phyloP scores from a whole-genome alignment of 1,140 invertebrate genomes.

The Steinernema feltiae region DNA sequence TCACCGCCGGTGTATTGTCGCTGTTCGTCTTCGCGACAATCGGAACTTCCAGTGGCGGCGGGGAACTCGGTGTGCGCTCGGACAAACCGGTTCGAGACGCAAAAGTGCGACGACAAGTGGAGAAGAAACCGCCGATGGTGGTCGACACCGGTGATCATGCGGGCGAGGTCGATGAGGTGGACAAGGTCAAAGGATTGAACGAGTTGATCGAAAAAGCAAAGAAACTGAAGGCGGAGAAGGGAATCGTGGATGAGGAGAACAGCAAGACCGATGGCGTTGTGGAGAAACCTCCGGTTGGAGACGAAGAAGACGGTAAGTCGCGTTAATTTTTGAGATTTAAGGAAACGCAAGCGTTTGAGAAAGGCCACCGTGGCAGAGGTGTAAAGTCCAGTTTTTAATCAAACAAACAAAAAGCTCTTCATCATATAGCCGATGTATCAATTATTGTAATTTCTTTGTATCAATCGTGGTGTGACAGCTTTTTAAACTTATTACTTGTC shows the following conservation, averaged over 20 bases:
- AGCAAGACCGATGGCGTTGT: neutral
- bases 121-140: neutral
- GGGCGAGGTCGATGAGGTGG: neutral
- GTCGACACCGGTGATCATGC: constrained; percentile 1
- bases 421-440: too few species aligned
- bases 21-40: neutral
- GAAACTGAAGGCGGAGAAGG: neutral
- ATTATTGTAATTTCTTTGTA: too few species aligned
- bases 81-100: neutral
- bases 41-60: neutral
- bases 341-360: too few species aligned
- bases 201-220: neutral
- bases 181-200: neutral
- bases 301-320: too few species aligned
- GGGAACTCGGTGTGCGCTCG: neutral
- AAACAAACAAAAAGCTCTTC: too few species aligned
- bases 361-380: too few species aligned
- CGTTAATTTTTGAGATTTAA: too few species aligned
- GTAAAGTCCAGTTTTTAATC: too few species aligned
- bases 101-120: neutral
- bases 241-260: neutral
- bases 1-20: neutral
- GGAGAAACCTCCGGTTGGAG: neutral
- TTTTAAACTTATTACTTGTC: too few species aligned
- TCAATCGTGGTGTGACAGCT: too few species aligned